These are phyloP conservation scores for Brachypterus glaber DNA, from an alignment of 2,888 invertebrate species.

Conservation along the genomic window DNA sequence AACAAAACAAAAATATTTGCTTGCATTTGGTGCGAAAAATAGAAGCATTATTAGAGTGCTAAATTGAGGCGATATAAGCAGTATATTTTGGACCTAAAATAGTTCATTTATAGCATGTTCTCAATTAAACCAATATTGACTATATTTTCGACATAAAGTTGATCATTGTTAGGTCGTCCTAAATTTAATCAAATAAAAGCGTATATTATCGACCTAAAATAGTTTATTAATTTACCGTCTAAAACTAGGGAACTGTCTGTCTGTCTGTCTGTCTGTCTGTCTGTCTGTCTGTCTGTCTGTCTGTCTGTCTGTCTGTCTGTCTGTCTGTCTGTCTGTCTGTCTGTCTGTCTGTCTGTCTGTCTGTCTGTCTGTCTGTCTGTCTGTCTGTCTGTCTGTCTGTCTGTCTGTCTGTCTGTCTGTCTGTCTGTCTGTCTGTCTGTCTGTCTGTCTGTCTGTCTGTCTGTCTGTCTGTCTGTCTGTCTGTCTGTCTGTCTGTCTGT, in stretches of 20 bases:
- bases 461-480: constrained; percentile 2
- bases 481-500: constrained; percentile 2
- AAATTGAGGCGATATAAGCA: no score
- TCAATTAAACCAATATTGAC: no score
- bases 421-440: constrained; percentile 2
- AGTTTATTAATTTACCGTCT: no score
- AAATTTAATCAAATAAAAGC: no score
- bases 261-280: constrained; percentile 2
- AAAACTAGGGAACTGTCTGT: constrained; percentile 2
- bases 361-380: constrained; percentile 2
- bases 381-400: constrained; percentile 2
- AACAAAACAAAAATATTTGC: no score
- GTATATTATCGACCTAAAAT: no score
- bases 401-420: constrained; percentile 2
- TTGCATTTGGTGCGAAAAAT: no score
- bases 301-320: constrained; percentile 2
- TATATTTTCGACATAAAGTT: no score
- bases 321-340: constrained; percentile 2
- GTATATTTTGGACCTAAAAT: no score
- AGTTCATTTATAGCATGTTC: no score
- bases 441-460: constrained; percentile 2
- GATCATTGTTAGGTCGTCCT: no score
- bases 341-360: constrained; percentile 2
- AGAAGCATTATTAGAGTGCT: no score
- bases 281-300: constrained; percentile 2